A percentile compares a stretch with the other conserved stretches of the same genome.
Conservation (phyloP, 2,888 invertebrate species). For the Philereme vetulata region DNA sequence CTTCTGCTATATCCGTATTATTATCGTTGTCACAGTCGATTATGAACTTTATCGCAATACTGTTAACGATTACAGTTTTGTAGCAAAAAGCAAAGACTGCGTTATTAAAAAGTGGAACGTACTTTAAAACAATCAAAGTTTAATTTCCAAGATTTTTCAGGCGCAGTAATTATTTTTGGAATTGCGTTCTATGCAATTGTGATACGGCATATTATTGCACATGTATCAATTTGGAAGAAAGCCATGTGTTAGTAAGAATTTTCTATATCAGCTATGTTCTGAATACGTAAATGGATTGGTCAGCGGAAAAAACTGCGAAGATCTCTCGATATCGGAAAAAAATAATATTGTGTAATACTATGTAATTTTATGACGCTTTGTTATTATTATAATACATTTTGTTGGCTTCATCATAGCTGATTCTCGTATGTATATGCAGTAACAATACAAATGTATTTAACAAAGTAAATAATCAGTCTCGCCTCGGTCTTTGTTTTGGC, state of each 20-base stretch:
- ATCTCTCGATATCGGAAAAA: background rate
- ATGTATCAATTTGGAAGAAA: slow-evolving; percentile 47
- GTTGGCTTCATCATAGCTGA: slow-evolving; percentile 4
- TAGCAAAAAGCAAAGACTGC: background rate
- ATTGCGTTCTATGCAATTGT: slow-evolving; percentile 28
- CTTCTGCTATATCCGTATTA: slow-evolving; percentile 57
- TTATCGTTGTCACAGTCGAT: slow-evolving; percentile 33
- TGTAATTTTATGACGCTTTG: background rate
- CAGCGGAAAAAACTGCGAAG: background rate
- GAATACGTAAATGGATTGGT: slow-evolving; percentile 12
- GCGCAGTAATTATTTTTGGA: slow-evolving; percentile 5
- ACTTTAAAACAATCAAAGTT: slow-evolving; percentile 41
- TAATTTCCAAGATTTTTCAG: slow-evolving; percentile 31
- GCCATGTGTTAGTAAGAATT: slow-evolving; percentile 46
- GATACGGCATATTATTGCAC: slow-evolving; percentile 35
- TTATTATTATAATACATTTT: background rate
- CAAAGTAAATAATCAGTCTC: slow-evolving; percentile 7
- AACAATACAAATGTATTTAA: slow-evolving; percentile 4
- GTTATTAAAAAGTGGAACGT: background rate
- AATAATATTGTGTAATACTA: too few species aligned
- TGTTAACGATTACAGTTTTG: slow-evolving; percentile 4
- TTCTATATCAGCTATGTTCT: slow-evolving; percentile 43
- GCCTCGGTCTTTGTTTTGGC: slow-evolving; percentile 23
- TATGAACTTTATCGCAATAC: slow-evolving; percentile 31
- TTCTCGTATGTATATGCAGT: slow-evolving; percentile 23